Evolutionary conservation across 2,888 invertebrate genomes (phyloP), one percentile per base, ranked within the genome.

Genomic region (Lordiphosa andalusiaca): DNA sequence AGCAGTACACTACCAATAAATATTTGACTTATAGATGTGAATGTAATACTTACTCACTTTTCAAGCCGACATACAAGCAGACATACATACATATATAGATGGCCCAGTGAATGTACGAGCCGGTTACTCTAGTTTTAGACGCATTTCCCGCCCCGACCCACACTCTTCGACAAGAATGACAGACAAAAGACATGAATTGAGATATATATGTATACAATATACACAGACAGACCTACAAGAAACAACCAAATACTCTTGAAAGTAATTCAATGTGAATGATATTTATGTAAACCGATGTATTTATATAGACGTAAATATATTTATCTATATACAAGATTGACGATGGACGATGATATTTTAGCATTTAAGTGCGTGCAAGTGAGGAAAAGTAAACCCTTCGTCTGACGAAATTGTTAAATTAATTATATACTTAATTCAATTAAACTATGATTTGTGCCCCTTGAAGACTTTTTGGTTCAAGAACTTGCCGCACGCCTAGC

Each of bases 321-420:
- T 64, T 68, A 75, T 73, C 61, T 73, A 63, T 73, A 59, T 59
- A 47, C 21, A 64, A 51, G 58, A 61, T 58, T 76, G 69, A 69
- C 58, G 52, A 65, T 59, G 58, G 59, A 73, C 60, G 59, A 73
- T 62, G 25, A 40, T 40, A 50, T 44, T 62, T 59, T 73, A 73
- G 73, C 56, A 62, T 38, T 53, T 73, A 76, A 73, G 76, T 76
- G 72, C 67, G 67, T 64, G 76, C 76, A 73, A 71, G 66, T 54
- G 16, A 25, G 9, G 13, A 36, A 16, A 21, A 1, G 13, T 33
- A 25, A 36, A 48, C 47, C 40, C 53, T 73, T 78, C 75, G 75
- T 75, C 54, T 68, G 52, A 75, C 80, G 75, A 73, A 73, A 38
- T 25, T 53, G 42, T 76, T 73, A 69, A 71, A 73, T 63, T 81